Base-by-base conservation (phyloP, 2,888 invertebrate species). In the Folsomia manolachei region DNA sequence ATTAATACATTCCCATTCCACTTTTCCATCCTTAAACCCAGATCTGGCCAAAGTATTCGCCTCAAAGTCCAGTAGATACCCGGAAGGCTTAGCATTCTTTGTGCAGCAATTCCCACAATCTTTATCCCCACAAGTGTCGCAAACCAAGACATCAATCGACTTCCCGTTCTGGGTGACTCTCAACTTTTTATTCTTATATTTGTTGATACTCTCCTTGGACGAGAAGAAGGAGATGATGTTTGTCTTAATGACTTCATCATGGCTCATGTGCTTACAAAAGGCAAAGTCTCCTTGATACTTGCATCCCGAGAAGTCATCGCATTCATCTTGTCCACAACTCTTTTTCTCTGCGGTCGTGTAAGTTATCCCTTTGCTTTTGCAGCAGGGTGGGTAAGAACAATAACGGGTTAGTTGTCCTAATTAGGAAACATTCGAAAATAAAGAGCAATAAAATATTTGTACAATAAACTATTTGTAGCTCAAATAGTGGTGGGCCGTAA, bases 151-250 rank as follows among this genome's bases (percentile, higher is more conserved):
- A 1, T 71, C 27, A 26, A 74, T 74, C 23, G 23, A n/a, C 11
- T 69, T 74, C 18, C n/a, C 14, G 9, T 71, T 71, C 23, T 64
- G 62, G 19, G 63, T 18, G 1, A 74, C 11, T 39, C 27, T 21
- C 1, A 74, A 71, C 18, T 69, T 74, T 19, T 74, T 71, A 14
- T 69, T n/a, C 23, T 69, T 71, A 66, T 71, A 74, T 63, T 71
- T 24, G 9, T 60, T 61, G 39, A 14, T 14, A 14, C 23, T n/a
- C 25, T 71, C 19, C 19, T 64, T 68, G 14, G 52, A 25, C 21
- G 69, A 62, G 19, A 74, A 56, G 18, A 69, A 65, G 27, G 71
- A 69, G 25, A 74, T 74, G 51, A 71, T 74, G 26, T 71, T 63
- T 1, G 39, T 26, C 14, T 56, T 24, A 0, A 74, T 71, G 71